Conservation (phyloP, 2,113 vertebrate genomes). For the Empidonax traillii region DNA sequence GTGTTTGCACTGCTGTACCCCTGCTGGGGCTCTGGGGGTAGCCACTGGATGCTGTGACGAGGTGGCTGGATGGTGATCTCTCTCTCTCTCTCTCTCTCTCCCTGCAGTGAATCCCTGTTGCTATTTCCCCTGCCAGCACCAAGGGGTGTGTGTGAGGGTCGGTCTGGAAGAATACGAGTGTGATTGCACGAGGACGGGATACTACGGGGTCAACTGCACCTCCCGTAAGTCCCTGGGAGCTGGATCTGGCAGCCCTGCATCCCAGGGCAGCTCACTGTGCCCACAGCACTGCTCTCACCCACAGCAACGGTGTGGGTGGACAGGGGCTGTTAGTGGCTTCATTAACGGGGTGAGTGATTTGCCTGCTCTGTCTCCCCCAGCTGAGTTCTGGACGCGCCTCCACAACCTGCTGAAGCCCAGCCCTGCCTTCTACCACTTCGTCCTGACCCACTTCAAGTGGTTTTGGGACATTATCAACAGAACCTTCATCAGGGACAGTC, state of each 20-base stretch:
- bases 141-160: slow-evolving; percentile 85
- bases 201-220: slow-evolving; percentile 87
- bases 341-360: accelerated
- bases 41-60: accelerated
- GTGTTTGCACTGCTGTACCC: neutral
- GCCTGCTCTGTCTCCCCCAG: slow-evolving; percentile 54
- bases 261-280: accelerated
- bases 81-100: neutral
- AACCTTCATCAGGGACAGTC: slow-evolving; percentile 78
- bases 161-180: slow-evolving; percentile 81
- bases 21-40: neutral
- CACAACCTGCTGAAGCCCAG: slow-evolving; percentile 79
- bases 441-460: slow-evolving; percentile 88
- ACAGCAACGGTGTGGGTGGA: neutral
- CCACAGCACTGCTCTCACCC: neutral
- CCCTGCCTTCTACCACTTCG: slow-evolving; percentile 78
- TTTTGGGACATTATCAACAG: slow-evolving; percentile 89
- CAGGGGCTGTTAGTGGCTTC: accelerated
- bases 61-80: neutral
- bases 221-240: slow-evolving; percentile 78
- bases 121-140: slow-evolving; percentile 89
- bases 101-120: slow-evolving; percentile 92
- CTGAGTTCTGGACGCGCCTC: slow-evolving; percentile 85
- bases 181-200: slow-evolving; percentile 91
- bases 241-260: accelerated